Percentiles rank a stretch among this genome's conserved stretches.
Evolutionary conservation across 2,113 vertebrate genomes (phyloP).

Genomic region (Heptranchias perlo): DNA sequence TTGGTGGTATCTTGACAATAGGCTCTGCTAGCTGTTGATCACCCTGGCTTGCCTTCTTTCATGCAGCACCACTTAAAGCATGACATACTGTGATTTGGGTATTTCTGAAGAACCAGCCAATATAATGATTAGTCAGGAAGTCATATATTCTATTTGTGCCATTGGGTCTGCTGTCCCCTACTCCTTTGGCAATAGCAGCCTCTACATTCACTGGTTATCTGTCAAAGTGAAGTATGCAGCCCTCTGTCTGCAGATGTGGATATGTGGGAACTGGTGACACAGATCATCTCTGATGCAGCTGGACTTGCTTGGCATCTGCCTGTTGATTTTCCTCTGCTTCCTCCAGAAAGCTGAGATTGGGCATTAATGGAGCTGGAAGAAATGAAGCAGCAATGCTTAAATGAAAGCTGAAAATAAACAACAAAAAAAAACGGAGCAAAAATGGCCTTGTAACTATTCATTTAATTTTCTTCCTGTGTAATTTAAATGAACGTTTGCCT

Average conservation of each 20-base stretch:
- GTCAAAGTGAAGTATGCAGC: neutral
- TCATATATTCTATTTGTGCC: neutral
- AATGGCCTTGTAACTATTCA: neutral
- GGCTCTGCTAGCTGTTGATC: neutral
- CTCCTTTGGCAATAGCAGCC: neutral
- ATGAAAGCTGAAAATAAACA: neutral
- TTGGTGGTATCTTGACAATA: neutral
- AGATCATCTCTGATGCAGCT: neutral
- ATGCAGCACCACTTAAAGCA: neutral
- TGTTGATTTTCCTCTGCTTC: neutral
- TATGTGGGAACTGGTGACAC: neutral
- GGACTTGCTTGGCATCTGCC: neutral
- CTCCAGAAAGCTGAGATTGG: neutral
- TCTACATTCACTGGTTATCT: neutral
- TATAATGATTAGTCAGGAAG: neutral
- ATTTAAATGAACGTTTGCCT: too few species aligned
- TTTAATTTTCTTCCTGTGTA: too few species aligned
- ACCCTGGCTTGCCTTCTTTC: neutral
- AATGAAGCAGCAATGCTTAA: neutral
- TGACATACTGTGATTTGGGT: neutral
- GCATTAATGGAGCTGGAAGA: neutral
- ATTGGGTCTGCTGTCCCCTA: neutral
- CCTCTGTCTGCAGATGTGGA: neutral
- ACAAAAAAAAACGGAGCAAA: neutral
- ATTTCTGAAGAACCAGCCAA: neutral